A percentile compares a stretch with the other conserved stretches of the same genome.
Conservation (phyloP, 1,140 invertebrate species). For the Danaus plexippus region DNA sequence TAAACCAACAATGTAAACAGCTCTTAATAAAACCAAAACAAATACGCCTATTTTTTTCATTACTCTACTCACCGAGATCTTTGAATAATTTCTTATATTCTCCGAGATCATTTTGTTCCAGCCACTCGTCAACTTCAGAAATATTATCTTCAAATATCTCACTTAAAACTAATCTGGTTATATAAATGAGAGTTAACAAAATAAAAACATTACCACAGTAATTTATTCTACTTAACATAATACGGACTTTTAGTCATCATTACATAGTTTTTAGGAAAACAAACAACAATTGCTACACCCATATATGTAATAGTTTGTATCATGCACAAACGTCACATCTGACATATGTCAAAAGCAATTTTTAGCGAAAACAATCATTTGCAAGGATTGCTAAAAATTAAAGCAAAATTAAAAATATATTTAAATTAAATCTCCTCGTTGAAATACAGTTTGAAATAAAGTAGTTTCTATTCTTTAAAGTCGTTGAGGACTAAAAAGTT, state of each 20-base stretch:
- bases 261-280: conserved; percentile 15
- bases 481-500: too few relatives aligned
- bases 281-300: conserved; percentile 11
- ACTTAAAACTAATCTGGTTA: conserved; percentile 43
- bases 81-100: conserved; percentile 79
- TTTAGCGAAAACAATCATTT: too few relatives aligned
- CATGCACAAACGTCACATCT: too few relatives aligned
- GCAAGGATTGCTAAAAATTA: too few relatives aligned
- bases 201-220: conserved; percentile 45
- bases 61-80: conserved; percentile 76
- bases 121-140: conserved; percentile 79
- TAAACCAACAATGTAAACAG: not conserved
- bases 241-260: conserved; percentile 20
- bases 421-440: too few relatives aligned
- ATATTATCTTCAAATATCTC: conserved; percentile 68
- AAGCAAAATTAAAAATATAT: too few relatives aligned
- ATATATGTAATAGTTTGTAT: too few relatives aligned
- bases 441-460: too few relatives aligned
- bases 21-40: not conserved
- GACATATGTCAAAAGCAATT: too few relatives aligned
- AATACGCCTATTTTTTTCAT: conserved; percentile 1
- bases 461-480: too few relatives aligned
- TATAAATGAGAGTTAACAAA: conserved; percentile 46
- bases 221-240: conserved; percentile 44
- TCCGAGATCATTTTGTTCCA: conserved; percentile 78